Base-by-base conservation (phyloP, 1,140 invertebrate genomes). In the Hermetia illucens region DNA sequence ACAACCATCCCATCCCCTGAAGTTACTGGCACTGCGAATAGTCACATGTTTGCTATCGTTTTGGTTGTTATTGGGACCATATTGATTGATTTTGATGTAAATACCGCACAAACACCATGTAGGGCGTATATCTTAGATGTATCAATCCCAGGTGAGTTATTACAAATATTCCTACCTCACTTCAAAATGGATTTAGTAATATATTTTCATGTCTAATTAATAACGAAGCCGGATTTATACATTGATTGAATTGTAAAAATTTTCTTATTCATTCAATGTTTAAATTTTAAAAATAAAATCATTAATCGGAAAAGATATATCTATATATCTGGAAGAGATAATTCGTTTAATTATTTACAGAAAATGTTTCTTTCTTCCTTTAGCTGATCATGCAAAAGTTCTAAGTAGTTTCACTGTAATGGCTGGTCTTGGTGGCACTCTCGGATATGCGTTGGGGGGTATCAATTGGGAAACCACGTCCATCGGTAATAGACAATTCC, bases 61-160 rank as follows among this genome's bases (percentile, higher is more conserved):
- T 73, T 89, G 33, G 87, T 83, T 0, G 74, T 88, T 13, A 42
- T 88, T 1, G 85, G 85, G n/a, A 84, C 83, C 10, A 76, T 85
- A 21, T 49, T 88, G 12, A 58, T 88, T 29, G 85, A 90, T 53
- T 86, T 88, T 51, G 78, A 84, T 55, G 83, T 83, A 2, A 85
- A 90, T 46, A 82, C 82, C 13, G 86, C 82, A 46, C 84, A 89
- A 49, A 83, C 80, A 43, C 85, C 85, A 0, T 69, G 79, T 0
- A 65, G 85, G 45, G 78, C 84, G 17, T 88, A 86, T 59, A 63
- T 90, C n/a, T 63, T 89, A 6, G 85, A 89, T 46, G 74, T 88
- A 25, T 79, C 75, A 20, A 51, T 80, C 40, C 75, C 80, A 49
- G 77, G 78, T 74, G 47, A 48, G 40, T 38, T 37, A n/a, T n/a